Evolutionary conservation across 2,888 invertebrate species (phyloP), one percentile per base, ranked within the genome.

Genomic region (Pseudanteris insignis): DNA sequence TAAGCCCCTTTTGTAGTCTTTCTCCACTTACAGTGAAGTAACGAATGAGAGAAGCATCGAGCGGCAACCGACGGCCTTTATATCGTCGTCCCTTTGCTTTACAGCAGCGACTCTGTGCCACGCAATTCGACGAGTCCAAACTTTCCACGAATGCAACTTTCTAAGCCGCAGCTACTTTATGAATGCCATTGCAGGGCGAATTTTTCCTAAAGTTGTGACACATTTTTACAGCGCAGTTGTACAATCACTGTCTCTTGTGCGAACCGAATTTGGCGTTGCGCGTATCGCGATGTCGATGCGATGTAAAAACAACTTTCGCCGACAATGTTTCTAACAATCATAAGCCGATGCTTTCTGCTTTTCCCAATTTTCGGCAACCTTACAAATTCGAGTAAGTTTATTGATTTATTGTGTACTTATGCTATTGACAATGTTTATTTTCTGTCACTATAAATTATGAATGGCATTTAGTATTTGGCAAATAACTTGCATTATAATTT

Each of bases 21-120:
- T 47, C 53, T 46, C 46, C 44, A 51, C 43, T 62, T 62, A 53
- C 53, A 24, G 25, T n/a, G n/a, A n/a, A n/a, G 57, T 57, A 62
- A 62, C 57, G 57, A 62, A 57, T 34, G 62, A 57, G 57, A 24
- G 46, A 51, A 55, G 50, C 50, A 33, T 41, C 46, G 55, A 26
- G 28, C 54, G 38, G 13, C 18, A 12, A 51, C 47, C 51, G 47
- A 61, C 50, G 46, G 47, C 38, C 37, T 57, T 57, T 62, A 37
- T 48, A 53, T 38, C 30, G 53, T 34, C 46, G 30, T 15, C 30
- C 48, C 32, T 41, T 38, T 46, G 38, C 50, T 48, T 38, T 46
- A n/a, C n/a, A n/a, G n/a, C n/a, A 28, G 38, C 30, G 10, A 32
- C 46, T 51, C 55, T n/a, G 47, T 21, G 12, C 37, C 15, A 47